A percentile compares a stretch with the other conserved stretches of the same genome.
These are phyloP conservation scores for Anadara kagoshimensis DNA, from an alignment of 1,140 invertebrate species.

Conservation along the genomic window DNA sequence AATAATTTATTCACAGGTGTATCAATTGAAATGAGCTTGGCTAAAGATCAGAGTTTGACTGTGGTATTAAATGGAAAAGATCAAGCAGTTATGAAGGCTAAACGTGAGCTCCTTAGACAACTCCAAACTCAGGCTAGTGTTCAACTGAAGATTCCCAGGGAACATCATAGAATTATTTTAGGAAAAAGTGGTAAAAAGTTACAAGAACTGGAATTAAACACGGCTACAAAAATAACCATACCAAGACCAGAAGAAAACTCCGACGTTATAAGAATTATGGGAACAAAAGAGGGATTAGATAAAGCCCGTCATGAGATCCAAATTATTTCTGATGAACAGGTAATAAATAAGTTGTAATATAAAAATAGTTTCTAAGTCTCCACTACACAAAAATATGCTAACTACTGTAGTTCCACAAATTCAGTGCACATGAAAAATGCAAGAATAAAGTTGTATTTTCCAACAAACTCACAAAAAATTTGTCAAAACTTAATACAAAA, in stretches of 20 bases:
- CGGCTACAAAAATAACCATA: constrained; percentile 94
- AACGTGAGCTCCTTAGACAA: constrained; percentile 88
- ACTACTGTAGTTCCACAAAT: too few species aligned
- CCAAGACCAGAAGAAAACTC: constrained; percentile 89
- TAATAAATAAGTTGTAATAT: too few species aligned
- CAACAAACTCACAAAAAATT: too few species aligned
- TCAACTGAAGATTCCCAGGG: constrained; percentile 92
- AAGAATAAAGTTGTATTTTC: too few species aligned
- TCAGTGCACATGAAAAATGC: too few species aligned
- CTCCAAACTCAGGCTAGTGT: constrained; percentile 91
- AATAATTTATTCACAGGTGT: constrained; percentile 78
- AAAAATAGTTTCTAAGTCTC: too few species aligned
- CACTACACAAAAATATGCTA: too few species aligned
- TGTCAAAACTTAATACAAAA: too few species aligned
- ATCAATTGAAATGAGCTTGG: constrained; percentile 95
- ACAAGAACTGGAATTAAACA: constrained; percentile 91
- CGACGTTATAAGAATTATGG: constrained; percentile 90
- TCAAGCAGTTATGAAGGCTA: constrained; percentile 90
- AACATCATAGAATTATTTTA: constrained; percentile 93
- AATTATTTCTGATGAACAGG: constrained; percentile 94
- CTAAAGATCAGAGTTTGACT: constrained; percentile 95
- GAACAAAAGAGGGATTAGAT: constrained; percentile 96
- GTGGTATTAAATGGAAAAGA: constrained; percentile 95
- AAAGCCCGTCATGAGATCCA: constrained; percentile 96
- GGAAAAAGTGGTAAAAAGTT: constrained; percentile 88